phyloP scores from a whole-genome alignment of 2,888 invertebrate genomes.

The Ophion costatus region DNA sequence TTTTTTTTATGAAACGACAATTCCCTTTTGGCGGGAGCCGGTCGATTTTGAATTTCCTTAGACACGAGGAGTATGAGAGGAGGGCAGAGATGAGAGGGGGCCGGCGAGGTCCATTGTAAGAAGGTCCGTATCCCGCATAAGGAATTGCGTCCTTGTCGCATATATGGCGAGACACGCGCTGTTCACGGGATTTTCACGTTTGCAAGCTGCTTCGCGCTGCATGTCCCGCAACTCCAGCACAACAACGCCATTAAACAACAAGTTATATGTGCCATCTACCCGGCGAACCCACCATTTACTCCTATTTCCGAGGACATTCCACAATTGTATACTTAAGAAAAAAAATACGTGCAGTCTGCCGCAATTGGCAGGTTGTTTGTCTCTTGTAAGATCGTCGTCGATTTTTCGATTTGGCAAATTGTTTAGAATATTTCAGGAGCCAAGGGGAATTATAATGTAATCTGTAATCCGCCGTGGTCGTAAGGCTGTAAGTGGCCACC shows the following conservation, averaged over 20 bases:
- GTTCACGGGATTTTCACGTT: conserved; percentile 65
- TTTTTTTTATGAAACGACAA: background rate
- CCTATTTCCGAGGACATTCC: background rate
- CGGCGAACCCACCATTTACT: background rate
- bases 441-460: too few relatives aligned
- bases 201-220: conserved; percentile 40
- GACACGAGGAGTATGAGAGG: conserved; percentile 13
- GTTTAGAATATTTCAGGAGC: too few relatives aligned
- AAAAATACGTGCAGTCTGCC: background rate
- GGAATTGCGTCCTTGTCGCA: conserved; percentile 77
- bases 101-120: conserved; percentile 71
- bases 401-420: too few relatives aligned
- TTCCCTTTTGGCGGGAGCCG: conserved; percentile 36
- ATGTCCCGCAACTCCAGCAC: conserved; percentile 14
- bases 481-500: too few relatives aligned
- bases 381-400: too few relatives aligned
- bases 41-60: conserved; percentile 4
- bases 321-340: background rate
- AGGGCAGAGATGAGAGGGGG: conserved; percentile 16
- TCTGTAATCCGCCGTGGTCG: too few relatives aligned
- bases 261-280: background rate
- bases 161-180: conserved; percentile 77
- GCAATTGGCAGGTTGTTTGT: background rate
- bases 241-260: conserved; percentile 37
- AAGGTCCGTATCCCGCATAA: conserved; percentile 71